Conservation (phyloP, 2,113 vertebrate species). For the Asarcornis scutulata region DNA sequence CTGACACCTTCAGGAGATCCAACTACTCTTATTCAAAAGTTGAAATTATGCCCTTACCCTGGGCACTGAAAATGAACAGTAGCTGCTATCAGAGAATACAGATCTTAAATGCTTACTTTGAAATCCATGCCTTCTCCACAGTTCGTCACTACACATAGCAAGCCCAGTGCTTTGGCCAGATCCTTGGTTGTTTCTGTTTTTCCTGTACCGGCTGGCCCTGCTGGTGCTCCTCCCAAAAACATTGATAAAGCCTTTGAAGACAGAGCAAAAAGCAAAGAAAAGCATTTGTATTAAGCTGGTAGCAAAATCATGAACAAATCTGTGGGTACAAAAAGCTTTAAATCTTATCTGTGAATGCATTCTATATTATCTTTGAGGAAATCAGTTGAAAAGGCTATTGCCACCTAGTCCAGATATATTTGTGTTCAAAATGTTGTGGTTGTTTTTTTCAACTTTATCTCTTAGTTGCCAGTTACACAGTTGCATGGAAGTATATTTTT, state of each 20-base stretch:
- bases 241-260: slow-evolving; percentile 91
- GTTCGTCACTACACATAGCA: slow-evolving; percentile 96
- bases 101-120: slow-evolving; percentile 80
- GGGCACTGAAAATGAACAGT: not conserved
- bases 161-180: slow-evolving; percentile 93
- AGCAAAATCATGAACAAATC: not conserved
- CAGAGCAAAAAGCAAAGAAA: not conserved
- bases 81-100: not conserved
- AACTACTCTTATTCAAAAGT: slow-evolving; percentile 73
- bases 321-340: not conserved
- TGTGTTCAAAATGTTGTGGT: rapidly evolving
- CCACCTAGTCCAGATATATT: not conserved
- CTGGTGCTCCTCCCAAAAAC: slow-evolving; percentile 94
- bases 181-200: slow-evolving; percentile 98
- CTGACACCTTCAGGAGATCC: slow-evolving; percentile 96
- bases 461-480: not conserved
- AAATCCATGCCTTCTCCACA: slow-evolving; percentile 98
- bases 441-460: not conserved
- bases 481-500: not conserved
- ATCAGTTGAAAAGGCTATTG: not conserved
- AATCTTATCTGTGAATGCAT: not conserved
- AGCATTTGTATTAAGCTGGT: not conserved
- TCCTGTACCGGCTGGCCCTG: slow-evolving; percentile 96
- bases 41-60: not conserved
- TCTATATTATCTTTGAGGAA: not conserved